phyloP scores from a whole-genome alignment of 1,140 invertebrate species.

The Macrobrachium rosenbergii region DNA sequence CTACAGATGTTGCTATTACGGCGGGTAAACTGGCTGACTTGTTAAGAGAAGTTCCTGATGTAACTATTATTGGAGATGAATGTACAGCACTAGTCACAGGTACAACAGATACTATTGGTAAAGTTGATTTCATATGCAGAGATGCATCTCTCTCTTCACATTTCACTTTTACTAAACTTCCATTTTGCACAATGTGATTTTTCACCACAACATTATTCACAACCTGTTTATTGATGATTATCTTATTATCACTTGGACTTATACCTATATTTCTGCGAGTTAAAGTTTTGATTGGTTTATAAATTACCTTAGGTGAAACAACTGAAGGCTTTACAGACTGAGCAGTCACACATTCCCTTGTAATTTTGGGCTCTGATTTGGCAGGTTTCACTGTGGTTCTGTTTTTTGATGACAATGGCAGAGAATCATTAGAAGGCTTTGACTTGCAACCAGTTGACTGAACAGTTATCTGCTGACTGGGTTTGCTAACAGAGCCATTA shows the following conservation, averaged over 20 bases:
- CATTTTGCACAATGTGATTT: slow-evolving; percentile 42
- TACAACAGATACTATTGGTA: too few species aligned
- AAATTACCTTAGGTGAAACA: neutral
- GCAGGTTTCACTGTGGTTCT: neutral
- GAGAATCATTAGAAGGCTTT: too few species aligned
- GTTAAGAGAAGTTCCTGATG: too few species aligned
- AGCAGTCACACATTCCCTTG: too few species aligned
- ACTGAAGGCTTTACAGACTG: too few species aligned
- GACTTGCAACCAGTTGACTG: neutral
- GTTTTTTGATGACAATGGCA: too few species aligned
- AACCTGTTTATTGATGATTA: slow-evolving; percentile 52
- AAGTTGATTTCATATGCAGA: neutral
- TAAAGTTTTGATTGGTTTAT: neutral
- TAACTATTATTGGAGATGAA: too few species aligned
- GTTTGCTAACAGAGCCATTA: slow-evolving; percentile 31
- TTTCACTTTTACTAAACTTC: slow-evolving; percentile 32
- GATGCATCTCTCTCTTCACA: neutral
- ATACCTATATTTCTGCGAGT: neutral
- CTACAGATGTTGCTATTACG: too few species aligned
- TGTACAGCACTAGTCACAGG: too few species aligned
- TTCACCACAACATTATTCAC: slow-evolving; percentile 49
- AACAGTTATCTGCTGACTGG: slow-evolving; percentile 8
- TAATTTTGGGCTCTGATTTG: too few species aligned
- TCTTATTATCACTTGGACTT: neutral
- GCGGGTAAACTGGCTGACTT: too few species aligned